Base-by-base conservation (phyloP, 2,888 invertebrate genomes). In the Drosophila anomalata region DNA sequence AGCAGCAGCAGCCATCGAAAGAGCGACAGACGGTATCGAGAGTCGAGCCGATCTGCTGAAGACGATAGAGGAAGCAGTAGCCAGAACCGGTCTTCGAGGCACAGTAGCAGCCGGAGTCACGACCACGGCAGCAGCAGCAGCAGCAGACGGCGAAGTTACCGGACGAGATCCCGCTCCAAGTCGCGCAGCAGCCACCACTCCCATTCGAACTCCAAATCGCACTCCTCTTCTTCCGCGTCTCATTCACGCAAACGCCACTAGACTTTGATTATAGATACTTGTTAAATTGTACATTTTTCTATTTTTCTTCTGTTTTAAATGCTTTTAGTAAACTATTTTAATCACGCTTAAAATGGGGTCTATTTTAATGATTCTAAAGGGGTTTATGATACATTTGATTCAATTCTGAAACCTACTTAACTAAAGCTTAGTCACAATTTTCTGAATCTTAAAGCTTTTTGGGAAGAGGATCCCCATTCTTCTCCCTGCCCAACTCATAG, bases 101-200 rank as follows among this genome's bases (percentile, higher is more conserved):
- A 73, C 24, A 75, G 79, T 51, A 74, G 68, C 56, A 76, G 54
- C 56, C 88, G 63, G 39, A 76, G 75, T 24, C 14, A 60, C 17
- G 72, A 75, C 6, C 72, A 78, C 36, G 59, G 69, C 54, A 73
- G 61, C 47, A 84, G 62, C 67, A 52, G 74, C 59, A 51, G 29
- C 66, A 61, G 79, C 59, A 52, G 66, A 41, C 75, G 75, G 2
- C 75, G 73, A 48, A 77, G 69, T 48, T 76, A 70, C 22, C 73
- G 73, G 58, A 79, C 86, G 12, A 77, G 86, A 53, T 90, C 91
- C 11, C 85, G 89, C 17, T 91, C 91, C 36, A 80, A 88, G 33
- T 89, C 90, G 33, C 85, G 88, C 69, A 90, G 90, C 58, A 83
- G 82, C 55, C 88, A 89, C 36, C 54, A 71, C 51, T 55, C 65